phyloP scores from a whole-genome alignment of 2,113 vertebrate genomes.

The Macrotis lagotis region DNA sequence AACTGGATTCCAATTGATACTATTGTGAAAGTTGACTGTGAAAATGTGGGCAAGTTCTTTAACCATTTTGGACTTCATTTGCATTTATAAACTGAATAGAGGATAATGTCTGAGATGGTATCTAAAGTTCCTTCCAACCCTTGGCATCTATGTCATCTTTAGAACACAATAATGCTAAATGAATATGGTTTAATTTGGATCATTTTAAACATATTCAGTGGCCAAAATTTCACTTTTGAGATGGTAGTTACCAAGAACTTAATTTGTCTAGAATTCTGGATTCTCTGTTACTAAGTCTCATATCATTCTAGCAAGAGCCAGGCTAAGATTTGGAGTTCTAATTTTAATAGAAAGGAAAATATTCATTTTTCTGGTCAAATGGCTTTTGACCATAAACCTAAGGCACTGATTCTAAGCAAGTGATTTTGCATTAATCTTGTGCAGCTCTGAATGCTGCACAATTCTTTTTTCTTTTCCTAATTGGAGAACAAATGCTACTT shows the following conservation, averaged over 20 bases:
- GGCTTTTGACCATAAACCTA: constrained; percentile 31
- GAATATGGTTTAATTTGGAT: neutral
- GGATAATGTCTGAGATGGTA: too few relatives aligned
- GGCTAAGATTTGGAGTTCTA: constrained; percentile 46
- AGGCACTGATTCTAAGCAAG: constrained; percentile 23
- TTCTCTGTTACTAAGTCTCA: neutral
- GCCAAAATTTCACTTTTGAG: neutral
- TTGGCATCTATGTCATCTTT: neutral
- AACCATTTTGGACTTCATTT: neutral
- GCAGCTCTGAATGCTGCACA: constrained; percentile 46
- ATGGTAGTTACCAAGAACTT: neutral
- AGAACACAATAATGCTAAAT: neutral
- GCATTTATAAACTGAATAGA: neutral
- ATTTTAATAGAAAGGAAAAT: constrained; percentile 19
- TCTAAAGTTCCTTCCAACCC: neutral
- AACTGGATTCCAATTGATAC: neutral
- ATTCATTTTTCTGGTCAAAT: constrained; percentile 28
- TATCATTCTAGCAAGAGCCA: neutral
- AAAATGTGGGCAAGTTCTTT: neutral
- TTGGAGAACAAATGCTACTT: constrained; percentile 46
- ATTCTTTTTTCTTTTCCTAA: constrained; percentile 45
- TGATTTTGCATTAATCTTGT: constrained; percentile 22
- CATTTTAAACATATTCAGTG: neutral
- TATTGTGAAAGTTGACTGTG: neutral
- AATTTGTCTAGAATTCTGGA: neutral